Evolutionary conservation across 2,797 vertebrate species (phyloP).

Genomic region (Tokudaia muenninki): DNA sequence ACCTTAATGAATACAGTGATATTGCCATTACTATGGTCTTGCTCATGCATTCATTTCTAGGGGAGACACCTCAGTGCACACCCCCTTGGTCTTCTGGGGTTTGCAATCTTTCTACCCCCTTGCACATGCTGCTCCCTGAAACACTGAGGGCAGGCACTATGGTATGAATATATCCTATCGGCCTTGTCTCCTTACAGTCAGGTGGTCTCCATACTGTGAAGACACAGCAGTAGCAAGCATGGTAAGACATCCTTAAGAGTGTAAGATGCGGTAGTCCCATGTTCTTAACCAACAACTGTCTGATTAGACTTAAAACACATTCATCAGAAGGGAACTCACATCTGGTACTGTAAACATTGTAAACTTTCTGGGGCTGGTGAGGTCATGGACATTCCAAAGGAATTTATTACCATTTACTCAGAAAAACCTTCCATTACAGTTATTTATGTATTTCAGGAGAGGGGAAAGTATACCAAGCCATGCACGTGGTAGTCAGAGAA

Average conservation of each 20-base stretch:
- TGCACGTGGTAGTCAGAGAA: too few relatives aligned
- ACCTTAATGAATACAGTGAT: too few relatives aligned
- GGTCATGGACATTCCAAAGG: not conserved
- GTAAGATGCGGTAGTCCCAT: too few relatives aligned
- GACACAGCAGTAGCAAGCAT: not conserved
- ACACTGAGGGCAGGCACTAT: not conserved
- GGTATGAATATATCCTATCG: not conserved
- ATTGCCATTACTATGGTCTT: not conserved
- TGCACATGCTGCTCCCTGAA: too few relatives aligned
- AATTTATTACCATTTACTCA: not conserved
- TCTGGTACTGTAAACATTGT: not conserved
- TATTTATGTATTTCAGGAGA: not conserved
- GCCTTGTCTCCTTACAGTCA: not conserved
- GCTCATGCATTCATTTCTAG: too few relatives aligned
- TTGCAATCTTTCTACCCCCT: not conserved
- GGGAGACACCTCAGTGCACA: too few relatives aligned
- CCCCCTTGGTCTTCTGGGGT: not conserved
- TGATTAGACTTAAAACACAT: not conserved
- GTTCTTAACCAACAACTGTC: not conserved
- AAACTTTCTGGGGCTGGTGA: not conserved
- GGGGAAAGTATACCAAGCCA: rapidly evolving
- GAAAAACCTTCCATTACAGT: not conserved
- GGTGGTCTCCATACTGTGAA: not conserved
- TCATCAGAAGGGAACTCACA: not conserved
- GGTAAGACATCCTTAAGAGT: not conserved